Evolutionary conservation across 2,113 vertebrate species (phyloP).

Genomic region (Eudorcas thomsonii): DNA sequence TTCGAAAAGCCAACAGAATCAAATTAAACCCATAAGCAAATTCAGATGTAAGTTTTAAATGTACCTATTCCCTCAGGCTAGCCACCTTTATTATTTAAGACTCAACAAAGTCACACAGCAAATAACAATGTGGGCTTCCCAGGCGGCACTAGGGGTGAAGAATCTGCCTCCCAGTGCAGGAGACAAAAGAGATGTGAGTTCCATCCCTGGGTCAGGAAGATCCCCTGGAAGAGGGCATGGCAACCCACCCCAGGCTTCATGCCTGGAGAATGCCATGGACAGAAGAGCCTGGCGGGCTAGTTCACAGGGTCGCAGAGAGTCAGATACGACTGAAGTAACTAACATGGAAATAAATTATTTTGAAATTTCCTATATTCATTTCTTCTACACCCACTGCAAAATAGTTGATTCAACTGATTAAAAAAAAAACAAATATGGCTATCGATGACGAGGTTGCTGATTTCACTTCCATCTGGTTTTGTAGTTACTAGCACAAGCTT

Average conservation of each 20-base stretch:
- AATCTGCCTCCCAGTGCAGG: not conserved
- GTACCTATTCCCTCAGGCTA: not conserved
- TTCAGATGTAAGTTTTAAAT: not conserved
- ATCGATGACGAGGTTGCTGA: not conserved
- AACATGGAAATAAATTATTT: not conserved
- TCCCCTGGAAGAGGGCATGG: not conserved
- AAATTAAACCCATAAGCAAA: not conserved
- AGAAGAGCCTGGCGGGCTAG: not conserved
- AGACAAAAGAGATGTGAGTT: rapidly evolving
- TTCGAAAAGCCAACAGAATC: not conserved
- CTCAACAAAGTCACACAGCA: not conserved
- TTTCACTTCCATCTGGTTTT: not conserved
- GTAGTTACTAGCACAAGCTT: not conserved
- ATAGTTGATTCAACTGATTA: not conserved
- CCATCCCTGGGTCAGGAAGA: not conserved
- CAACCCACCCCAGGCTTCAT: not conserved
- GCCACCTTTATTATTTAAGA: not conserved
- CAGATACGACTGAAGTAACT: not conserved
- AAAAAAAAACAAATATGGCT: not conserved
- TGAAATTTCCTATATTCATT: not conserved
- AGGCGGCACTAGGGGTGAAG: not conserved
- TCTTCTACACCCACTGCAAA: not conserved
- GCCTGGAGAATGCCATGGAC: not conserved
- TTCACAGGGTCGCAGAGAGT: not conserved
- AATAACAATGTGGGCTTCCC: not conserved